Evolutionary conservation across 2,797 vertebrate species (phyloP), one percentile per base, ranked within the genome.

Genomic region (Poeciliopsis gracilis): DNA sequence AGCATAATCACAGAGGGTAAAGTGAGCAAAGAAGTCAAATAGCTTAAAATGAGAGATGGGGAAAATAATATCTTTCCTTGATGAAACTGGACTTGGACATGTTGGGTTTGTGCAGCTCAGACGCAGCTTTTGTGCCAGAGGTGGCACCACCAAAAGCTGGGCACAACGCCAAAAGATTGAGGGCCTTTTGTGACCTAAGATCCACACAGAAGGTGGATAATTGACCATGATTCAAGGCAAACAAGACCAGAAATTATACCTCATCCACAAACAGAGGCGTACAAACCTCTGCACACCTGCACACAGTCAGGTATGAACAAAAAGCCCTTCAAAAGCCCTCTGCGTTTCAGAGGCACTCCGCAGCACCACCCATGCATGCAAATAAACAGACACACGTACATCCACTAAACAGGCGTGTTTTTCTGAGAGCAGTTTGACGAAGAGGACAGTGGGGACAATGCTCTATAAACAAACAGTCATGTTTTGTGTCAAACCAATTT

Each of bases 101-200:
- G 5, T 12, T 45, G 78, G 73, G 86, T 57, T 53, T 0, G 59
- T 83, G 77, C 78, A 53, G 78, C 66, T 9, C 73, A 75, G 72
- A 85, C 87, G 88, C 81, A 81, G 84, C 67, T 90, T 86, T 72
- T 87, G 76, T 81, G 85, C 75, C 80, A 73, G 82, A 89, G 79
- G 72, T 59, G 85, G 87, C 75, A 80, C 81, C 76, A 75, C 84
- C 82, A 86, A 82, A 79, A 46, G 18, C 82, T 3, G 73, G 91
- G 83, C 88, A 49, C 0, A 0, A 3, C 5, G 55, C 84, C 79
- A 94, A 77, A 36, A 41, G 73, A 70, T 81, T 41, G 41, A 79
- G 53, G 79, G 88, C 84, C 81, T 86, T 92, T 92, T 84, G 78
- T 93, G 90, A 90, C 86, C 85, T 72, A n/a, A 82, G 86, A 89